Percentiles rank a stretch among this genome's conserved stretches.
Conservation (phyloP, 1,140 invertebrate genomes). For the Carposina sasakii region DNA sequence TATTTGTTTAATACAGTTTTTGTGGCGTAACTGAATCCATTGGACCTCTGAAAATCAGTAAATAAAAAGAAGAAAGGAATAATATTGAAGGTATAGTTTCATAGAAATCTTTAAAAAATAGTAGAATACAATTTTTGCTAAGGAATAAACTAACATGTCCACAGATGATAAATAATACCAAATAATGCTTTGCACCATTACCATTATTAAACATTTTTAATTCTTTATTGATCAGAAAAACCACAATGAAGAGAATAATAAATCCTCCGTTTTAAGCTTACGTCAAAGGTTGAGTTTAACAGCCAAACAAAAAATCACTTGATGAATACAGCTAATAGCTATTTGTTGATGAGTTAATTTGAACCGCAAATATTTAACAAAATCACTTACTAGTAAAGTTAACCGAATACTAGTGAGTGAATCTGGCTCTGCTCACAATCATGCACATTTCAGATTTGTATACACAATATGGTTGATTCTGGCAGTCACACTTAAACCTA, state of each 20-base stretch:
- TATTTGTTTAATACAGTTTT: slow-evolving; percentile 25
- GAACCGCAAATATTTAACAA: slow-evolving; percentile 21
- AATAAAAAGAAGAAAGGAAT: no score
- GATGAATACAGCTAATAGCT: slow-evolving; percentile 17
- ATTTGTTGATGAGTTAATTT: slow-evolving; percentile 35
- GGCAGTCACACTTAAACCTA: no score
- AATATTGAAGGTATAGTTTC: no score
- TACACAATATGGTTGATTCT: no score
- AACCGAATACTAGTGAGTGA: slow-evolving; percentile 38
- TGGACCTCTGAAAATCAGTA: no score
- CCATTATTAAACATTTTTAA: slow-evolving; percentile 39
- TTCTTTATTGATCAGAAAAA: no score
- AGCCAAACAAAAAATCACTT: slow-evolving; percentile 27
- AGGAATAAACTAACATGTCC: no score
- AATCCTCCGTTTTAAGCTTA: background rate
- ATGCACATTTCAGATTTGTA: slow-evolving; percentile 24
- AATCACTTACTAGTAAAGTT: slow-evolving; percentile 42
- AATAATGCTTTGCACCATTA: slow-evolving; percentile 45
- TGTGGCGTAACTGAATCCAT: no score
- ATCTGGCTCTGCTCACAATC: slow-evolving; percentile 33
- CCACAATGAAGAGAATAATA: background rate
- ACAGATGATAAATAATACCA: slow-evolving; percentile 14
- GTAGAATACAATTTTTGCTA: no score
- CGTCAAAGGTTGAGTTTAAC: slow-evolving; percentile 11
- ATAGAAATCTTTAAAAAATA: no score